These are phyloP conservation scores for Parotia lawesii DNA, from an alignment of 2,113 vertebrate genomes.

Conservation along the genomic window DNA sequence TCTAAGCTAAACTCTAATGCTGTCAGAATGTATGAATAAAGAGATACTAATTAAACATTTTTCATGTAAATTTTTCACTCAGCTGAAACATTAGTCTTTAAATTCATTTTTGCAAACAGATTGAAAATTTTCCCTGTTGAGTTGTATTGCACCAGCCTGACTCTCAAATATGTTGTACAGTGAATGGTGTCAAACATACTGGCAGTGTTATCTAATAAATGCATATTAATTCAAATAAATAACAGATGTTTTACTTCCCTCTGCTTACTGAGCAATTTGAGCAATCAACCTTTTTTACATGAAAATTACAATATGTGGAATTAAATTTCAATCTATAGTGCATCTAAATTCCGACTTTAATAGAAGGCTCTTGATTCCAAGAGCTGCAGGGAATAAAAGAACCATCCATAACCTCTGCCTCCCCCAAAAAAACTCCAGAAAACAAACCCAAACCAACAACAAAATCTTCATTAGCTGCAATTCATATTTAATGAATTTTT, in stretches of 20 bases:
- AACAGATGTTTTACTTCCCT: constrained; percentile 19
- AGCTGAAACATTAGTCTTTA: background rate
- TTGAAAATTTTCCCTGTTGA: background rate
- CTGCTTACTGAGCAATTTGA: background rate
- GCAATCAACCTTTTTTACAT: constrained; percentile 6
- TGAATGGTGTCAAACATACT: background rate
- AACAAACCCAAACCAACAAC: background rate
- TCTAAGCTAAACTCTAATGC: background rate
- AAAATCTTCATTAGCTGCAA: background rate
- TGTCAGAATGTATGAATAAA: background rate
- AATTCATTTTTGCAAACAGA: background rate
- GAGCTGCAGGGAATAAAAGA: background rate
- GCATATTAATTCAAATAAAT: constrained; percentile 32
- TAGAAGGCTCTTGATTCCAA: background rate
- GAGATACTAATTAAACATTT: background rate
- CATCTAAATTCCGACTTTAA: background rate
- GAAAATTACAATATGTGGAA: constrained; percentile 29
- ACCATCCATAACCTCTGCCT: background rate
- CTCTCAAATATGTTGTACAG: background rate
- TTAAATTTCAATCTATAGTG: constrained; percentile 28
- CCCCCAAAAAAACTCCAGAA: background rate
- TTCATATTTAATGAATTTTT: background rate
- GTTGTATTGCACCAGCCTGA: background rate
- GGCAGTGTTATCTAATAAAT: background rate
- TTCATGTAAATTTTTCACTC: background rate